These are phyloP conservation scores for Achatina immaculata DNA, from an alignment of 1,140 invertebrate genomes.

Conservation along the genomic window DNA sequence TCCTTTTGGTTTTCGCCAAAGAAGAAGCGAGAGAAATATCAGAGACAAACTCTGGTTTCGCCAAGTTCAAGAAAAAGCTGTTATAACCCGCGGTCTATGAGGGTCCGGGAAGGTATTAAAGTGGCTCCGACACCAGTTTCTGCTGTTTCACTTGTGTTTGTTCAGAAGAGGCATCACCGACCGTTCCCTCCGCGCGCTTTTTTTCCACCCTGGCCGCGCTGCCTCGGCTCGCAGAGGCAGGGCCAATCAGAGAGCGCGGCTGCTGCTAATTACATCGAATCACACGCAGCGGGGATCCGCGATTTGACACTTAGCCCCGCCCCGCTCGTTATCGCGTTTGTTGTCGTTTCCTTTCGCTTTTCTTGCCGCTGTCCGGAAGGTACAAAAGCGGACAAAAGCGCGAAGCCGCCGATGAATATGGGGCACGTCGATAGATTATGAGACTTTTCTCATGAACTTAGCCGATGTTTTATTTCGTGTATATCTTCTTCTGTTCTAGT, in stretches of 20 bases:
- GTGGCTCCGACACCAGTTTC: neutral
- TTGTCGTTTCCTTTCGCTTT: slow-evolving; percentile 37
- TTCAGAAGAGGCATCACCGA: neutral
- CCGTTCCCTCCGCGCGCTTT: neutral
- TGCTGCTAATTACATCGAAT: slow-evolving; percentile 38
- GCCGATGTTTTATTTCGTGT: neutral
- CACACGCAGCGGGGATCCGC: slow-evolving; percentile 33
- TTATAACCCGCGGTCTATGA: too few relatives aligned
- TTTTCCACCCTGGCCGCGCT: slow-evolving; percentile 10
- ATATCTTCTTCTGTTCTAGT: neutral
- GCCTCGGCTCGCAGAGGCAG: slow-evolving; percentile 7
- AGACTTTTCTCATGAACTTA: neutral
- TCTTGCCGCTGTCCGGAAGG: neutral
- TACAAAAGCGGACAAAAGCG: neutral
- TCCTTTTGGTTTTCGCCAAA: too few relatives aligned
- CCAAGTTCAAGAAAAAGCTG: too few relatives aligned
- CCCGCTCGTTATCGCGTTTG: slow-evolving; percentile 41
- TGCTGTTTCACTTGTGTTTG: slow-evolving; percentile 7
- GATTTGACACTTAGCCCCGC: slow-evolving; percentile 40
- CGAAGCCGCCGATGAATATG: neutral
- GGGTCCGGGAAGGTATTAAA: too few relatives aligned
- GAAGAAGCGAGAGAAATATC: too few relatives aligned
- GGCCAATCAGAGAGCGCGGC: slow-evolving; percentile 16
- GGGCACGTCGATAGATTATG: neutral
- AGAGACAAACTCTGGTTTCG: too few relatives aligned